Conservation (phyloP, 2,113 vertebrate genomes). For the Bos indicus region DNA sequence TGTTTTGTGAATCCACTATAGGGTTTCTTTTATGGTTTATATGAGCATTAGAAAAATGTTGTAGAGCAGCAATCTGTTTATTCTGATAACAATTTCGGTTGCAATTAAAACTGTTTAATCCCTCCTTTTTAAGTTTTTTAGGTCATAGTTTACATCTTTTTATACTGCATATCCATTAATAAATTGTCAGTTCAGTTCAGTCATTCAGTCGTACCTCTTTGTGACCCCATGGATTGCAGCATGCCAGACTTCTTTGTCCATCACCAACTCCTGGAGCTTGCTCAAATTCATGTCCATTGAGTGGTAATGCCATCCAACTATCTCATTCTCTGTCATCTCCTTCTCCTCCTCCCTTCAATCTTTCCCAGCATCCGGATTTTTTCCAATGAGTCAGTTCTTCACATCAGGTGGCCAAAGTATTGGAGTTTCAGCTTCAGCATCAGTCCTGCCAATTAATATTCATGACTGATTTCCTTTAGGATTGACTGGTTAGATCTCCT, state of each 20-base stretch:
- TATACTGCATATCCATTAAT: not conserved
- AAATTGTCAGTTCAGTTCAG: not conserved
- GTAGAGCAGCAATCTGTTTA: not conserved
- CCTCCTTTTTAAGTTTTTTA: not conserved
- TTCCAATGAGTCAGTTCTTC: not conserved
- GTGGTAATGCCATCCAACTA: not conserved
- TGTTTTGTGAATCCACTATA: not conserved
- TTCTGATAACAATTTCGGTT: not conserved
- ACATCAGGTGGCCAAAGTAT: not conserved
- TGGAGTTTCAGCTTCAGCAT: not conserved
- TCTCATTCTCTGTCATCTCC: not conserved
- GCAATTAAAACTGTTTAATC: not conserved
- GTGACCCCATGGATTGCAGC: not conserved
- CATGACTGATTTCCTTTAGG: not conserved
- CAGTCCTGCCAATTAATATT: not conserved
- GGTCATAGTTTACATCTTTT: not conserved
- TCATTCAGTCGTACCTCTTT: not conserved
- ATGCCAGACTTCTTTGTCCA: not conserved
- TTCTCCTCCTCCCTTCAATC: not conserved
- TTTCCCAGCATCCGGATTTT: not conserved
- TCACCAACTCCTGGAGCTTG: not conserved
- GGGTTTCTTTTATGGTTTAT: not conserved
- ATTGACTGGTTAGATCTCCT: not conserved
- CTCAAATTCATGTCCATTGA: not conserved
- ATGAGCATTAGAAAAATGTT: not conserved